A percentile compares a stretch with the other conserved stretches of the same genome.
Evolutionary conservation across 1,140 invertebrate genomes (phyloP).

Genomic region (Drosophila biarmipes): DNA sequence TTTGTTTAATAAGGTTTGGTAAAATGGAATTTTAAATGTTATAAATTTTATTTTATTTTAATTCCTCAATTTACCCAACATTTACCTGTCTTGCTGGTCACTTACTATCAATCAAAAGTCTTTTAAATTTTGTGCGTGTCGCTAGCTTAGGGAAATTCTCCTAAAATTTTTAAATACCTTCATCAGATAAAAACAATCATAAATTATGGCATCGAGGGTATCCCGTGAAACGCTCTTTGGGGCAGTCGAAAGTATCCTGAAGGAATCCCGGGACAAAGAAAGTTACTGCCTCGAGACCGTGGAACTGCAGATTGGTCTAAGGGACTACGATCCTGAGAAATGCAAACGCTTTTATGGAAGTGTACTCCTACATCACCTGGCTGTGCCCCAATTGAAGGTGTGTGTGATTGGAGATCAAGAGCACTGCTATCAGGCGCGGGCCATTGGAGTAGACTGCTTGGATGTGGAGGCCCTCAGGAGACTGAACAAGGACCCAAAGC

Average conservation of each 20-base stretch:
- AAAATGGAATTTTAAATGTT: background rate
- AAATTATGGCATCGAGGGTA: conserved; percentile 7
- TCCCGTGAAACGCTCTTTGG: background rate
- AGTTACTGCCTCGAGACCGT: background rate
- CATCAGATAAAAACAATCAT: too few species aligned
- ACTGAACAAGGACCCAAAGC: background rate
- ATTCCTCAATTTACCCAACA: background rate
- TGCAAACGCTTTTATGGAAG: conserved; percentile 7
- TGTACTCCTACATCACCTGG: conserved; percentile 14
- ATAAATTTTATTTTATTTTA: background rate
- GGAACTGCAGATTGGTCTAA: conserved; percentile 19
- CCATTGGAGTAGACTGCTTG: conserved; percentile 2
- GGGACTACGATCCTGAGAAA: conserved; percentile 10
- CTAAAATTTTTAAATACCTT: background rate
- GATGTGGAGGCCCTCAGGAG: conserved; percentile 5
- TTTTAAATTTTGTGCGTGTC: background rate
- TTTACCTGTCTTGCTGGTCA: background rate
- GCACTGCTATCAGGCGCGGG: conserved; percentile 16
- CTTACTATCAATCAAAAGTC: background rate
- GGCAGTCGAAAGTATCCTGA: background rate
- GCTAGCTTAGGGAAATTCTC: background rate
- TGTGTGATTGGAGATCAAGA: conserved; percentile 16
- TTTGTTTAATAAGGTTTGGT: background rate
- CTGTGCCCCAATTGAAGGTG: conserved; percentile 12
- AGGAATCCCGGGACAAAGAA: background rate